These are phyloP conservation scores for Tragopan temminckii DNA, from an alignment of 2,797 vertebrate species.

Conservation along the genomic window DNA sequence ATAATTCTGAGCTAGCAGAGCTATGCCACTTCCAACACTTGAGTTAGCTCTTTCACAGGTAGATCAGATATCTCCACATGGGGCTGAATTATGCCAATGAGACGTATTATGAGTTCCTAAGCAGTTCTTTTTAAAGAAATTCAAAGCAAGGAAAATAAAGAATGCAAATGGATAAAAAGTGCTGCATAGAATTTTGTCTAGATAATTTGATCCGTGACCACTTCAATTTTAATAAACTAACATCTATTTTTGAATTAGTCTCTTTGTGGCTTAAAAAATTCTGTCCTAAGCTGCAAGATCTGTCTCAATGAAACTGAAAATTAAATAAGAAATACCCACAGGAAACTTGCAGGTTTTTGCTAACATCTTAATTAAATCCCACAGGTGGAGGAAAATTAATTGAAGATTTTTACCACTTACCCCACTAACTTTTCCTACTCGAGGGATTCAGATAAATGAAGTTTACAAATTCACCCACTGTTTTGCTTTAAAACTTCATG, in stretches of 20 bases:
- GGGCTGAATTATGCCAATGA: neutral
- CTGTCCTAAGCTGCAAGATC: constrained; percentile 17
- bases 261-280: constrained; percentile 19
- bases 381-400: constrained; percentile 63
- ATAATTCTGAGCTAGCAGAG: neutral
- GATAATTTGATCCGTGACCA: neutral
- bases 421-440: constrained; percentile 56
- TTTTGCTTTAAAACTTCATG: constrained; percentile 53
- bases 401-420: constrained; percentile 63
- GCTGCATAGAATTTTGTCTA: neutral
- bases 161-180: neutral
- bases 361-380: constrained; percentile 67
- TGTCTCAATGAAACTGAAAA: constrained; percentile 3
- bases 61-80: neutral
- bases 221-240: constrained; percentile 31
- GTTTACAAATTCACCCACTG: constrained; percentile 55
- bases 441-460: constrained; percentile 53
- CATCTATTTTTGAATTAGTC: constrained; percentile 35
- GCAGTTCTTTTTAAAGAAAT: neutral
- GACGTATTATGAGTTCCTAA: neutral
- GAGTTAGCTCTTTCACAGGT: neutral
- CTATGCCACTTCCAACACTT: neutral
- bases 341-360: constrained; percentile 27
- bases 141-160: neutral
- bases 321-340: constrained; percentile 61